phyloP scores from a whole-genome alignment of 2,113 vertebrate genomes.

The Chloropsis hardwickii region DNA sequence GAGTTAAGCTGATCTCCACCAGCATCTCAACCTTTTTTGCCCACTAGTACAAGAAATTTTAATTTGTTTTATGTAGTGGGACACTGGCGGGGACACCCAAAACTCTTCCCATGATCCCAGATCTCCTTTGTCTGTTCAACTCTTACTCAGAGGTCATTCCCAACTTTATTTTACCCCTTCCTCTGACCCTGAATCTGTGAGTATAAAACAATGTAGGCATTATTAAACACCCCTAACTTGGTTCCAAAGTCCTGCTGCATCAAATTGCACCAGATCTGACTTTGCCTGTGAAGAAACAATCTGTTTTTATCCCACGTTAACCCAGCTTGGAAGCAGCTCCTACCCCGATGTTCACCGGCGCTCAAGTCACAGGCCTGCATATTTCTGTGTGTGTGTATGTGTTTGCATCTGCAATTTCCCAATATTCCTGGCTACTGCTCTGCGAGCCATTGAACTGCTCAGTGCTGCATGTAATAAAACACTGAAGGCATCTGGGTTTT shows the following conservation, averaged over 20 bases:
- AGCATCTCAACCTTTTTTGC: neutral
- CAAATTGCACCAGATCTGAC: neutral
- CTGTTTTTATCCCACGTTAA: neutral
- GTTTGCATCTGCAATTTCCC: slow-evolving; percentile 56
- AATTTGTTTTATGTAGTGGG: neutral
- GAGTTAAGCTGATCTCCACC: neutral
- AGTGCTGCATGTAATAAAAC: slow-evolving; percentile 61
- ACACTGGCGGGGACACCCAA: too few relatives aligned
- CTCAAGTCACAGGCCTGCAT: slow-evolving; percentile 35
- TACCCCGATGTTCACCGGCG: neutral
- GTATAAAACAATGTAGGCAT: neutral
- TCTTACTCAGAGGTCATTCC: neutral
- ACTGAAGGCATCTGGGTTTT: slow-evolving; percentile 70
- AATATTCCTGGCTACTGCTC: slow-evolving; percentile 57
- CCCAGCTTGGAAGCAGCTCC: neutral
- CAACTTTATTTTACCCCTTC: neutral
- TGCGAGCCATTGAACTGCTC: slow-evolving; percentile 43
- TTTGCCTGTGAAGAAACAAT: neutral
- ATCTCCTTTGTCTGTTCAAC: neutral
- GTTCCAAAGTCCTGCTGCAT: neutral
- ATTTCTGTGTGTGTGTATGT: slow-evolving; percentile 27
- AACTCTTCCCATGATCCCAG: neutral
- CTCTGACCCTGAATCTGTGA: neutral
- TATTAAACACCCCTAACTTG: neutral
- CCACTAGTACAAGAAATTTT: neutral